A percentile compares a stretch with the other conserved stretches of the same genome.
These are phyloP conservation scores for Carassius gibelio DNA, from an alignment of 2,113 vertebrate genomes.

Conservation along the genomic window DNA sequence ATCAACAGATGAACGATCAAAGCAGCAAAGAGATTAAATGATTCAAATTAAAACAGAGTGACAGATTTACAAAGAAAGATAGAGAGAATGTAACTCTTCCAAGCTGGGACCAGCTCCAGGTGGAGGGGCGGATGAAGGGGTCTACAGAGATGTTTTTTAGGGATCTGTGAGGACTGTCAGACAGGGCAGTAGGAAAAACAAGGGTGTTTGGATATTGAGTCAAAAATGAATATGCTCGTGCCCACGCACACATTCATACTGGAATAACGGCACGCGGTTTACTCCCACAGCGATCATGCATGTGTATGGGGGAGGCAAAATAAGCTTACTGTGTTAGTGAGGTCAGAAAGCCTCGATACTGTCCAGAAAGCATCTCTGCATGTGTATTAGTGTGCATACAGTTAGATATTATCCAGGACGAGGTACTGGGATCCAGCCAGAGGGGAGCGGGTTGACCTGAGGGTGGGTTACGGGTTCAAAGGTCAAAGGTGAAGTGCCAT, in stretches of 20 bases:
- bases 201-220: conserved; percentile 29
- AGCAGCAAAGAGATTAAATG: background rate
- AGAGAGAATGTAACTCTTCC: conserved; percentile 29
- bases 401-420: conserved; percentile 39
- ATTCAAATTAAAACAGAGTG: background rate
- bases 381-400: conserved; percentile 21
- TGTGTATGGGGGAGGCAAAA: conserved; percentile 26
- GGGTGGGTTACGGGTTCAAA: conserved; percentile 53
- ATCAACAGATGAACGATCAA: conserved; percentile 29
- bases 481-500: conserved; percentile 46
- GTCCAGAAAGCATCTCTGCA: conserved; percentile 7
- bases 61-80: conserved; percentile 17
- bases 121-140: background rate
- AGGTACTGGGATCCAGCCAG: conserved; percentile 40
- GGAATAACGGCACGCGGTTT: background rate
- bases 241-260: background rate
- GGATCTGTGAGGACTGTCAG: conserved; percentile 36
- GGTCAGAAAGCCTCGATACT: conserved; percentile 19
- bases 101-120: conserved; percentile 11
- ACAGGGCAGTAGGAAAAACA: background rate
- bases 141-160: background rate
- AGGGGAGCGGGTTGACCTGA: conserved; percentile 35
- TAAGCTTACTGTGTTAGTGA: conserved; percentile 32
- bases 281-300: conserved; percentile 17
- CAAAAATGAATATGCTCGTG: background rate